Percentiles rank a stretch among this genome's conserved stretches.
Evolutionary conservation across 2,888 invertebrate genomes (phyloP).

Genomic region (Trichogramma evanescens): DNA sequence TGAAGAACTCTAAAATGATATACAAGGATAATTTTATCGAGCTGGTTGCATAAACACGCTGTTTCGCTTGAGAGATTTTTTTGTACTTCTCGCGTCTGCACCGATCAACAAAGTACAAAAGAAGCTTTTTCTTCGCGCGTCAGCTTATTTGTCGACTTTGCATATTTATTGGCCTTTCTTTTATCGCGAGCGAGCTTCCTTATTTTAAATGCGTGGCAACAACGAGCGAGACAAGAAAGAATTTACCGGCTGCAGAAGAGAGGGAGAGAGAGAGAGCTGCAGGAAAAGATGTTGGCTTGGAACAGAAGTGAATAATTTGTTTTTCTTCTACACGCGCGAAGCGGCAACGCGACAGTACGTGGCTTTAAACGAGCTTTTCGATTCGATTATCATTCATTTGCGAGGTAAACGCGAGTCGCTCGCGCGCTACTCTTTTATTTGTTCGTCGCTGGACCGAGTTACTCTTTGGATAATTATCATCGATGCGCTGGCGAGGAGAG

Average conservation of each 20-base stretch:
- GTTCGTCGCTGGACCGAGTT: too few relatives aligned
- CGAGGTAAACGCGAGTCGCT: neutral
- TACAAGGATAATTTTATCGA: too few relatives aligned
- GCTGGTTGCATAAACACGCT: neutral
- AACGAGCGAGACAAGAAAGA: conserved; percentile 27
- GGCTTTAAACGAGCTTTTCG: conserved; percentile 30
- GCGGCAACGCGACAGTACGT: conserved; percentile 19
- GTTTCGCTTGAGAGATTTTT: neutral
- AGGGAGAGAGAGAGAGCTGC: conserved; percentile 12
- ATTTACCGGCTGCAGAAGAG: conserved; percentile 21
- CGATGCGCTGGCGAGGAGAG: too few relatives aligned
- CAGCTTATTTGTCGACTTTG: conserved; percentile 36
- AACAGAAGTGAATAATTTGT: conserved; percentile 29
- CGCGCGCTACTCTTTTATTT: too few relatives aligned
- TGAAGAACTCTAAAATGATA: too few relatives aligned
- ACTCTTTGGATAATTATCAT: too few relatives aligned
- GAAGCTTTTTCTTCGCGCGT: conserved; percentile 20
- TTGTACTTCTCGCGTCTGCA: neutral
- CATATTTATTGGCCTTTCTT: conserved; percentile 40
- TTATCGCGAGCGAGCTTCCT: too few relatives aligned
- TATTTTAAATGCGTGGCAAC: too few relatives aligned
- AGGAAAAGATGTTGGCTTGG: conserved; percentile 13
- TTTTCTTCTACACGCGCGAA: conserved; percentile 22
- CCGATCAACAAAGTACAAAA: conserved; percentile 10
- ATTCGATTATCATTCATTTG: conserved; percentile 27